Conservation (phyloP, 2,888 invertebrate genomes). For the Eretmocerus hayati region DNA sequence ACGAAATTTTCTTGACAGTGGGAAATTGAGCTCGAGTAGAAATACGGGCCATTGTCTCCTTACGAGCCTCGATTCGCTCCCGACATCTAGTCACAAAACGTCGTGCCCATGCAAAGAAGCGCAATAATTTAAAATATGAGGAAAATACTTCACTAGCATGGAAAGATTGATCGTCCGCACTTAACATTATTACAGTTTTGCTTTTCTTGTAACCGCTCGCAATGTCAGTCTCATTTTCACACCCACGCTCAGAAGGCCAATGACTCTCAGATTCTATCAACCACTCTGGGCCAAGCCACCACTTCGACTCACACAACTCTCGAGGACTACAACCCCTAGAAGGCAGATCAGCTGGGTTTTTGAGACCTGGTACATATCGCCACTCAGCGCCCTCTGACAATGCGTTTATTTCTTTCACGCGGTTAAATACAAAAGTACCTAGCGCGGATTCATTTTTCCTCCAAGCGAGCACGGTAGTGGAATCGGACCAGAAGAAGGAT, state of each 20-base stretch:
- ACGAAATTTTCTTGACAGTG: no score
- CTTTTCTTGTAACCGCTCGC: background rate
- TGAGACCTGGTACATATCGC: slow-evolving; percentile 28
- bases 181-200: background rate
- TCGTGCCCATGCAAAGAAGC: background rate
- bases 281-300: background rate
- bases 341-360: slow-evolving; percentile 27
- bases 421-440: slow-evolving; percentile 29
- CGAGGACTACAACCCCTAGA: slow-evolving; percentile 19
- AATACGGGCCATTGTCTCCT: background rate
- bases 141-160: background rate
- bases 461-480: slow-evolving; percentile 6
- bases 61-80: background rate
- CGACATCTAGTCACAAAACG: background rate
- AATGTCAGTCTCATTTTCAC: background rate
- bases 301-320: background rate
- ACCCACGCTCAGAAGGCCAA: background rate
- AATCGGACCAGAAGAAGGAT: slow-evolving; percentile 4
- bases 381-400: slow-evolving; percentile 20
- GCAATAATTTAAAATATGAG: background rate
- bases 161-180: background rate
- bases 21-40: no score
- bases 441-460: slow-evolving; percentile 19
- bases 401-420: slow-evolving; percentile 29
- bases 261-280: background rate